Evolutionary conservation across 2,113 vertebrate species (phyloP), one percentile per base, ranked within the genome.

Genomic region (Phalacrocorax carbo): DNA sequence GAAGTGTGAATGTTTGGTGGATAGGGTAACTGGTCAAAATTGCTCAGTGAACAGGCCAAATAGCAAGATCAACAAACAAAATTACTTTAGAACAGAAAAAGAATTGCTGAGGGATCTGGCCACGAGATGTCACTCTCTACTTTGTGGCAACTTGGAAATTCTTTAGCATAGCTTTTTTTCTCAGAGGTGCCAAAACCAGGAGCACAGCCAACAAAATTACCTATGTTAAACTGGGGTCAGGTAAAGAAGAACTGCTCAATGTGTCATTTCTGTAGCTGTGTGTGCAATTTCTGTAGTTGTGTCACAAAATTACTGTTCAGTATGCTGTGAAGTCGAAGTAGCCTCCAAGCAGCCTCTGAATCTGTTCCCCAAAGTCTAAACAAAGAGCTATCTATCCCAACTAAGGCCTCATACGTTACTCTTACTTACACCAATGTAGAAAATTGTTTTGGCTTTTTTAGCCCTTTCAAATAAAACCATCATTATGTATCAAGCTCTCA

Each of bases 81-180:
- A 51, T 2, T 9, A 34, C 27, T 76, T 18, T 23, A 34, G 40
- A 82, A 65, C 15, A 81, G 36, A 49, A 68, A n/a, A 51, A 55
- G 27, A 85, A 62, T 0, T 54, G 34, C 61, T 83, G 54, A 75
- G 25, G 54, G 11, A 60, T 82, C n/a, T 75, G 80, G 40, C 94
- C 95, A 95, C 69, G 7, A 97, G 87, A 94, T 94, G 95, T 93
- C 96, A 94, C 94, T 70, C 82, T 96, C 81, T 44, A 4, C 86
- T 82, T 77, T 13, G 71, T 30, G 60, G 52, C 40, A 91, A 23
- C 30, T 27, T 27, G 26, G 38, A 65, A 52, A 69, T 49, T 60
- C 34, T 32, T 32, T 8, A 48, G 15, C 23, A 8, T 20, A 66
- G 18, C 30, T 11, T 75, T 38, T 38, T 17, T 26, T 38, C 46